A percentile compares a stretch with the other conserved stretches of the same genome.
phyloP scores from a whole-genome alignment of 2,113 vertebrate genomes.

The Corythornis cristatus region DNA sequence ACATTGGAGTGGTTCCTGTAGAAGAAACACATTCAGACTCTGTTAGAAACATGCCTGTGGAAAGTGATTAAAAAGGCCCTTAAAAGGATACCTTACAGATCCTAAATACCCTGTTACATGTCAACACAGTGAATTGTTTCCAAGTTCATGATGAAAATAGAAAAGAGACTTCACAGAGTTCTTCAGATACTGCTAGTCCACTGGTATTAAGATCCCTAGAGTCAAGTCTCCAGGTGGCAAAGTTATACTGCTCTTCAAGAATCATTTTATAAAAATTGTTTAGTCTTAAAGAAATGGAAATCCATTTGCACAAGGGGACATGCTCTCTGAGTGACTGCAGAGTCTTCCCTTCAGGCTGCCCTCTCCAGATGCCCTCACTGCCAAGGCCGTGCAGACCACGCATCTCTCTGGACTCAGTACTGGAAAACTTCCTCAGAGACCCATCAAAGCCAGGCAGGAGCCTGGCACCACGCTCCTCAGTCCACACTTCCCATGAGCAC shows the following conservation, averaged over 20 bases:
- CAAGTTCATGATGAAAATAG: background rate
- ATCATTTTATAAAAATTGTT: background rate
- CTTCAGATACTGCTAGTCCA: background rate
- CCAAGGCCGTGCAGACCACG: fast-evolving
- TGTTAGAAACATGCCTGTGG: background rate
- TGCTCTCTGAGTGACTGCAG: background rate
- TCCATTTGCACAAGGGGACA: background rate
- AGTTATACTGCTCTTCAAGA: background rate
- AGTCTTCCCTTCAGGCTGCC: background rate
- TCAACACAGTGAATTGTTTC: background rate
- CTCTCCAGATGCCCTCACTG: background rate
- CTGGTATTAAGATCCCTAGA: background rate
- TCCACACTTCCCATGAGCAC: background rate
- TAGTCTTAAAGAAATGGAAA: background rate
- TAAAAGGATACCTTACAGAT: background rate
- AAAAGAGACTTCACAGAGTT: background rate
- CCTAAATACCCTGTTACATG: background rate
- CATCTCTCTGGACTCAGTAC: background rate
- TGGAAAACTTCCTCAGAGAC: background rate
- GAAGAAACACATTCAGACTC: background rate
- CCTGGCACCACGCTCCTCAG: background rate
- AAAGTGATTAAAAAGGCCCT: background rate
- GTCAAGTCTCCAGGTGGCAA: background rate
- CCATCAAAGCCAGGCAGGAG: fast-evolving
- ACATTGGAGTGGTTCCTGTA: conserved; percentile 94